phyloP scores from a whole-genome alignment of 1,140 invertebrate species.

The Cardiocondyla obscurior region DNA sequence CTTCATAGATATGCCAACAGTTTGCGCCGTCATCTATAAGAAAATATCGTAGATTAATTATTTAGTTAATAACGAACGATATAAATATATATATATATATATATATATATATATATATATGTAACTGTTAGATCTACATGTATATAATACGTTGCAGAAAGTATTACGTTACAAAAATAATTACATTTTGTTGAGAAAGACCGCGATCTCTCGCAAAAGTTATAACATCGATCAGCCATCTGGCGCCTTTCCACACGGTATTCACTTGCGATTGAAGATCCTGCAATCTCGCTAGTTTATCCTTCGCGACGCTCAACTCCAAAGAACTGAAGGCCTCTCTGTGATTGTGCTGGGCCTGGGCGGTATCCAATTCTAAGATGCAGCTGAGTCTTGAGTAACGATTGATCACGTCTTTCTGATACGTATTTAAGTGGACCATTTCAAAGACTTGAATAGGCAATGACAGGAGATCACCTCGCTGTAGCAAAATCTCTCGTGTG shows the following conservation, averaged over 20 bases:
- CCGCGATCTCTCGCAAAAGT: slow-evolving; percentile 94
- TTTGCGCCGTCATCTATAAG: slow-evolving; percentile 59
- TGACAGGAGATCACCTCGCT: slow-evolving; percentile 91
- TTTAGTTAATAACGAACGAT: not conserved
- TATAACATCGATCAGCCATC: slow-evolving; percentile 98
- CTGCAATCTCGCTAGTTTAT: slow-evolving; percentile 91
- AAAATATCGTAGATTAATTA: not conserved
- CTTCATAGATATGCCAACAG: slow-evolving; percentile 80
- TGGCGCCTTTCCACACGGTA: slow-evolving; percentile 94
- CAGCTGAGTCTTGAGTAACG: slow-evolving; percentile 96
- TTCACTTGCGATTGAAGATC: slow-evolving; percentile 93
- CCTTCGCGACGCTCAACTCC: slow-evolving; percentile 93
- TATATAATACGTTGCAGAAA: not conserved
- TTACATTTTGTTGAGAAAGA: slow-evolving; percentile 74
- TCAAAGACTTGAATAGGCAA: slow-evolving; percentile 96
- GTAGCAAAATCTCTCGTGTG: slow-evolving; percentile 91
- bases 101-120: not conserved
- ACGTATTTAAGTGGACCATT: slow-evolving; percentile 96
- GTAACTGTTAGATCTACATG: not conserved
- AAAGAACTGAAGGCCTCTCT: slow-evolving; percentile 96
- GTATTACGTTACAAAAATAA: slow-evolving; percentile 30
- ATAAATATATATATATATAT: not conserved
- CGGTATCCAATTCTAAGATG: slow-evolving; percentile 95
- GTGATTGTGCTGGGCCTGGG: slow-evolving; percentile 95
- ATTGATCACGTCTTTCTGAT: slow-evolving; percentile 93